Conservation (phyloP, 1,140 invertebrate genomes). For the Venustaconcha ellipsiformis region DNA sequence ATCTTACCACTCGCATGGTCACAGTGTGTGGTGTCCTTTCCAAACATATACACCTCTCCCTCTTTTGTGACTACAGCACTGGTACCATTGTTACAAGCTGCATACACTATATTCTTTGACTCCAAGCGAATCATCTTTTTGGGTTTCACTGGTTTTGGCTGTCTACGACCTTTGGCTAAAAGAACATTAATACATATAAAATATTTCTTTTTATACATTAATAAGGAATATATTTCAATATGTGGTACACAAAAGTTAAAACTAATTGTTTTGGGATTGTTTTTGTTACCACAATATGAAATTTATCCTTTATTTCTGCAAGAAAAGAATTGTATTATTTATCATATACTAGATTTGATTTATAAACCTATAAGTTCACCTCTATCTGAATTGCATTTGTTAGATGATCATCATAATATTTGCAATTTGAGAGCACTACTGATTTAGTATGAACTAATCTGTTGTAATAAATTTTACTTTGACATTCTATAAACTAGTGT, state of each 20-base stretch:
- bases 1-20: constrained; percentile 78
- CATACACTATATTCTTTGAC: constrained; percentile 82
- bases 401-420: no score
- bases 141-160: constrained; percentile 90
- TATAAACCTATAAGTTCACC: no score
- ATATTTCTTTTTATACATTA: no score
- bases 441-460: no score
- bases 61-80: constrained; percentile 91
- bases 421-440: no score
- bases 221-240: no score
- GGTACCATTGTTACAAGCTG: constrained; percentile 94
- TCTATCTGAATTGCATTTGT: no score
- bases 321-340: neutral
- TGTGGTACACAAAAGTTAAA: no score
- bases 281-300: no score
- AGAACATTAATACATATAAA: neutral
- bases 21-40: constrained; percentile 92
- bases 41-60: constrained; percentile 92
- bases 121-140: constrained; percentile 94
- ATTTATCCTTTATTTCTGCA: neutral
- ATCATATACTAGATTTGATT: neutral
- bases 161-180: constrained; percentile 81
- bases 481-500: no score
- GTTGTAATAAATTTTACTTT: no score
- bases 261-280: neutral